Conservation (phyloP, 2,888 invertebrate species). For the Megamerina dolium region DNA sequence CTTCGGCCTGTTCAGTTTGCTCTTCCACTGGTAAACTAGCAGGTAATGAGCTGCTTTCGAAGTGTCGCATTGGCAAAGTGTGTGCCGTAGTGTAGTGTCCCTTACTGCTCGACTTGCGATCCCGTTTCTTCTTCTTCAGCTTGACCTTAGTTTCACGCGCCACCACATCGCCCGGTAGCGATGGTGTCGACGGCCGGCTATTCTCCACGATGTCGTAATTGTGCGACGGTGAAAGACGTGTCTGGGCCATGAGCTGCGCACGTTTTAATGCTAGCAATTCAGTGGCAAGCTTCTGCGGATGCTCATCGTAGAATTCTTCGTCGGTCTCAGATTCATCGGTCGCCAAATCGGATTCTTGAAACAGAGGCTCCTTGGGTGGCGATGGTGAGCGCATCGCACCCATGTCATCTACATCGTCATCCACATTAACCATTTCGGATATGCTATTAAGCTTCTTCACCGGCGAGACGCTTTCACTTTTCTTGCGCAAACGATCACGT, state of each 20-base stretch:
- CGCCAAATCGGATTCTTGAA: conserved; percentile 77
- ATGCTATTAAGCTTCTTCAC: conserved; percentile 24
- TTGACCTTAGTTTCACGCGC: conserved; percentile 51
- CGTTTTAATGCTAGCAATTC: conserved; percentile 70
- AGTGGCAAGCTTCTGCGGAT: conserved; percentile 69
- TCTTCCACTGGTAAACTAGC: no score
- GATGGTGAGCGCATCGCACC: conserved; percentile 23
- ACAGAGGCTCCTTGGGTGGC: conserved; percentile 53
- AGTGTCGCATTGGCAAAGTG: no score
- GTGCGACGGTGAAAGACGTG: conserved; percentile 58
- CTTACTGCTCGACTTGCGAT: conserved; percentile 53
- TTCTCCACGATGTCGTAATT: conserved; percentile 58
- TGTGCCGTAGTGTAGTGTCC: no score
- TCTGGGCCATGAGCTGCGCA: conserved; percentile 59
- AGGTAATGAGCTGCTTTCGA: no score
- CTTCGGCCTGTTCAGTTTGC: no score
- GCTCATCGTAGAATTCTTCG: conserved; percentile 81
- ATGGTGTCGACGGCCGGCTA: conserved; percentile 61
- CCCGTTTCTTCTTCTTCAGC: conserved; percentile 64
- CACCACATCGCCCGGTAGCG: conserved; percentile 49
- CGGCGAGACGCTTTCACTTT: conserved; percentile 31
- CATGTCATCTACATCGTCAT: conserved; percentile 48
- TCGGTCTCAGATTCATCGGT: conserved; percentile 81
- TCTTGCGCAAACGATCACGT: conserved; percentile 49
- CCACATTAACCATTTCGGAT: conserved; percentile 14